Percentiles rank a stretch among this genome's conserved stretches.
Evolutionary conservation across 2,888 invertebrate genomes (phyloP).

Genomic region (Ichneumoninae sp.): DNA sequence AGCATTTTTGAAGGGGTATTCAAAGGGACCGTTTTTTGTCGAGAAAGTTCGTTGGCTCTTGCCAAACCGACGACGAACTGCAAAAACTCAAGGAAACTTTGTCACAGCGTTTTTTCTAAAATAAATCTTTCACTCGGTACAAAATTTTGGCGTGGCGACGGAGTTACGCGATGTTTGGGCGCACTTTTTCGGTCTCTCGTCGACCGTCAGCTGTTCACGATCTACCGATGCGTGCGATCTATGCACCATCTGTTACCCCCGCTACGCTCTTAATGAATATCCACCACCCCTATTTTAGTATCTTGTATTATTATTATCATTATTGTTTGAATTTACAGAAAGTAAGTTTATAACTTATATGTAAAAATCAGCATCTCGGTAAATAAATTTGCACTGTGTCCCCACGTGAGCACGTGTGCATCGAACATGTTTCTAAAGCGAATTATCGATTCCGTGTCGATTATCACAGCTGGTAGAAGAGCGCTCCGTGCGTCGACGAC

Average conservation of each 20-base stretch:
- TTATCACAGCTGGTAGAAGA: too few relatives aligned
- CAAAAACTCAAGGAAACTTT: background rate
- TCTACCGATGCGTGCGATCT: slow-evolving; percentile 36
- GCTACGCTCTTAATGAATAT: background rate
- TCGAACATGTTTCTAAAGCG: too few relatives aligned
- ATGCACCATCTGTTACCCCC: slow-evolving; percentile 54
- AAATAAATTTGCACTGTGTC: too few relatives aligned
- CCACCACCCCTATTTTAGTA: background rate
- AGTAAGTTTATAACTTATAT: too few relatives aligned
- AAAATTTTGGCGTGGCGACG: slow-evolving; percentile 35
- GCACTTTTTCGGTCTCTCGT: slow-evolving; percentile 29
- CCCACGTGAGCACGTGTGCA: too few relatives aligned
- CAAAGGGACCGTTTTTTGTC: background rate
- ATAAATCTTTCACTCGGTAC: background rate
- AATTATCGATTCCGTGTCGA: too few relatives aligned
- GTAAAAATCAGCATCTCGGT: too few relatives aligned
- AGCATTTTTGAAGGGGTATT: slow-evolving; percentile 28
- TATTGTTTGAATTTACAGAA: too few relatives aligned
- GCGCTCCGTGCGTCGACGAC: too few relatives aligned
- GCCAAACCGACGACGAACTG: background rate
- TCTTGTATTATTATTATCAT: too few relatives aligned
- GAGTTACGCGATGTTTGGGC: slow-evolving; percentile 26
- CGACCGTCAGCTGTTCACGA: slow-evolving; percentile 59
- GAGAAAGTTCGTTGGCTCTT: background rate
- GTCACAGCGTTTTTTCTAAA: background rate